These are phyloP conservation scores for Phorcus lineatus DNA, from an alignment of 2,888 invertebrate species.

Conservation along the genomic window DNA sequence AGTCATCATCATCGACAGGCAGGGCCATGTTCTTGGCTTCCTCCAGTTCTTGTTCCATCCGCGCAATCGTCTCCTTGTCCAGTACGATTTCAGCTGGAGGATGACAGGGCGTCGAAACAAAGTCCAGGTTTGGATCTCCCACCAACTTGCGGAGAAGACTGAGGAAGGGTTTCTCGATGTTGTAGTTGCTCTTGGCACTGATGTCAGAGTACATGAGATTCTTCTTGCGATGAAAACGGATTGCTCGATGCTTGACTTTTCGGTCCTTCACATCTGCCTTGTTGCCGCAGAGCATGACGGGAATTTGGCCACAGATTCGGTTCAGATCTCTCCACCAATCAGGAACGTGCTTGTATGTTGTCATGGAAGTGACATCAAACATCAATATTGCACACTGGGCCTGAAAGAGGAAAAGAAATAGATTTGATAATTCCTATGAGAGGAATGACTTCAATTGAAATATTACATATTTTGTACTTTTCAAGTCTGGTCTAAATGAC, in stretches of 20 bases:
- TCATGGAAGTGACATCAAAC: constrained; percentile 98
- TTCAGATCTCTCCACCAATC: constrained; percentile 99
- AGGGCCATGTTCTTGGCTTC: constrained; percentile 44
- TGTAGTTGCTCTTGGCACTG: constrained; percentile 99
- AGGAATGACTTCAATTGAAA: no score
- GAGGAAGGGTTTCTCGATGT: constrained; percentile 99
- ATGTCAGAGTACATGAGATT: constrained; percentile 99
- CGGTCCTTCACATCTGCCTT: constrained; percentile 99
- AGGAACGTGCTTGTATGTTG: constrained; percentile 99
- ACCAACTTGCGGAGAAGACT: constrained; percentile 98
- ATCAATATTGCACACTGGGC: constrained; percentile 90
- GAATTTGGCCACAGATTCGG: constrained; percentile 98
- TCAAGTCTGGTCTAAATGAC: no score
- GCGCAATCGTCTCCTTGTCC: constrained; percentile 97
- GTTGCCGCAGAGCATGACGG: constrained; percentile 98
- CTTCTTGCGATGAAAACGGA: constrained; percentile 99
- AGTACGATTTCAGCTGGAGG: constrained; percentile 98
- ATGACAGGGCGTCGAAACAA: constrained; percentile 97
- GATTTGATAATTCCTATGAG: no score
- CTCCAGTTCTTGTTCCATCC: constrained; percentile 96
- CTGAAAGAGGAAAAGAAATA: not conserved
- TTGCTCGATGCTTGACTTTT: constrained; percentile 99
- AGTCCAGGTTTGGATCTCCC: constrained; percentile 98
- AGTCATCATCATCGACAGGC: constrained; percentile 8
- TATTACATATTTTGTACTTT: no score